A percentile compares a stretch with the other conserved stretches of the same genome.
Conservation (phyloP, 53 echinoderm and acorn worm species). For the Mesocentrotus franciscanus region DNA sequence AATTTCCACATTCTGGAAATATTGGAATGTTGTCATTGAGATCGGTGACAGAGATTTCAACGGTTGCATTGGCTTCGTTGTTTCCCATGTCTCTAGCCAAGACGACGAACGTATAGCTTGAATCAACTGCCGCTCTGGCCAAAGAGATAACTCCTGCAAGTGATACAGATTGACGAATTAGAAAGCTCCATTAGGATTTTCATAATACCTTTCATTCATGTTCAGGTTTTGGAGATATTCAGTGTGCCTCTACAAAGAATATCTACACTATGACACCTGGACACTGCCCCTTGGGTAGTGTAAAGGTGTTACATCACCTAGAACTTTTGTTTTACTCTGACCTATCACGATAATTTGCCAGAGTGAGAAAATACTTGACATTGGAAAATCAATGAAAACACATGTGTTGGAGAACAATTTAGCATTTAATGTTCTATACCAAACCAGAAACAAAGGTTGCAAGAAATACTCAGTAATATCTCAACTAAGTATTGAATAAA, state of each 20-base stretch:
- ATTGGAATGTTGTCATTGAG: slow-evolving; percentile 91
- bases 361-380: neutral
- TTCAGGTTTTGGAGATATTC: too few species aligned
- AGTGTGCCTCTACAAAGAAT: too few species aligned
- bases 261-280: too few species aligned
- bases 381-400: neutral
- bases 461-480: neutral
- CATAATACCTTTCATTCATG: too few species aligned
- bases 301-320: too few species aligned
- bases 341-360: too few species aligned
- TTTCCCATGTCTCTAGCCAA: slow-evolving; percentile 70
- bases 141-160: slow-evolving; percentile 77
- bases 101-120: slow-evolving; percentile 76
- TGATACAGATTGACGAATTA: neutral
- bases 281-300: too few species aligned
- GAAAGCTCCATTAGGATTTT: neutral
- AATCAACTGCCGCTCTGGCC: neutral
- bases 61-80: slow-evolving; percentile 63
- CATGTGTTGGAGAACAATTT: neutral
- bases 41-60: slow-evolving; percentile 81
- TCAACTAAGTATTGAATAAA: neutral
- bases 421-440: neutral
- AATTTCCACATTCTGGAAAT: slow-evolving; percentile 79
- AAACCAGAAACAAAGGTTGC: neutral
- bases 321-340: too few species aligned